phyloP scores from a whole-genome alignment of 2,797 vertebrate genomes.

The Cirrhinus mrigala region DNA sequence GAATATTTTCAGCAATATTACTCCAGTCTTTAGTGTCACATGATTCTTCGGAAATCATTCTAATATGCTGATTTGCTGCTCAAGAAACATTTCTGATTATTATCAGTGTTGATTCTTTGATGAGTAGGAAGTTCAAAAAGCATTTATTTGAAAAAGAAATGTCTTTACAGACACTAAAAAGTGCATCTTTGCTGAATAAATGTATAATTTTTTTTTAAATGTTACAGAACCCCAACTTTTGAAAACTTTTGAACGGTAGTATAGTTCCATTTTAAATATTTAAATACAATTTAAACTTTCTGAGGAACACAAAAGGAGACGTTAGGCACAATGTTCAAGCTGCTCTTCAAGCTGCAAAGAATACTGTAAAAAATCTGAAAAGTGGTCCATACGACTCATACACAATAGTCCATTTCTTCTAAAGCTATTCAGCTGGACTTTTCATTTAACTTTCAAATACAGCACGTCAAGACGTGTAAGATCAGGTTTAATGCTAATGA shows the following conservation, averaged over 20 bases:
- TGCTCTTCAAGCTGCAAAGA: not conserved
- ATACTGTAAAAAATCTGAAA: not conserved
- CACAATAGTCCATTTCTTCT: not conserved
- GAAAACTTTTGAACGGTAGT: not conserved
- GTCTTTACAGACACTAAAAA: too few relatives aligned
- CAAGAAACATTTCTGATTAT: not conserved
- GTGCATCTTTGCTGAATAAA: not conserved
- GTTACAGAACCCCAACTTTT: not conserved
- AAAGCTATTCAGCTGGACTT: not conserved
- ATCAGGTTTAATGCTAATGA: not conserved
- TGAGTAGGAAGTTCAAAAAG: not conserved
- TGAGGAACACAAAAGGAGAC: too few relatives aligned
- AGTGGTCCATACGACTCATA: not conserved
- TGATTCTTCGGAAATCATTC: not conserved
- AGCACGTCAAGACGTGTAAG: too few relatives aligned
- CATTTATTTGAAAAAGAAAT: not conserved
- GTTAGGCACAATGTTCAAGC: too few relatives aligned
- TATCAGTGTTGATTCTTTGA: not conserved
- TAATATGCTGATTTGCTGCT: not conserved
- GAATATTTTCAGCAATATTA: not conserved
- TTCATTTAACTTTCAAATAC: not conserved
- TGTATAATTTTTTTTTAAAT: not conserved
- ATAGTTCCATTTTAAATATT: not conserved
- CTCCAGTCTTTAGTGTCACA: not conserved
- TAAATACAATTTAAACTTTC: too few relatives aligned